Conservation (phyloP, 2,113 vertebrate species). For the Psittacula cyanocephala region DNA sequence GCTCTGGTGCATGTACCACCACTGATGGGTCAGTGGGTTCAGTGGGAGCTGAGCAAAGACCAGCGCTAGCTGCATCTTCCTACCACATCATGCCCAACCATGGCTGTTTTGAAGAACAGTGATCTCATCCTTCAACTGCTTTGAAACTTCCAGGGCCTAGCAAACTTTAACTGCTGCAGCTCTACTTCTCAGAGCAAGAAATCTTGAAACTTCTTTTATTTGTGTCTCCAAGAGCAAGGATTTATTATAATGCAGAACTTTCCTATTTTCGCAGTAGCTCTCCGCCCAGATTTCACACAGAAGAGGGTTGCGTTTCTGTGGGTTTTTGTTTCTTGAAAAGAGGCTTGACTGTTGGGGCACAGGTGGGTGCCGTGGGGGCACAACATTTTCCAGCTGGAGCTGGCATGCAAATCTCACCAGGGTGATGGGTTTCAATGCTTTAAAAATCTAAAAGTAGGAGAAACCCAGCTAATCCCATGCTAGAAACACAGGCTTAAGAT, state of each 20-base stretch:
- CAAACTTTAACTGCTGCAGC: neutral
- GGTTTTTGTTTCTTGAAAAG: constrained; percentile 18
- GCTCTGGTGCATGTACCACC: accelerated
- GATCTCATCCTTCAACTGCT: neutral
- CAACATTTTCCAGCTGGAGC: neutral
- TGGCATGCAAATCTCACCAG: neutral
- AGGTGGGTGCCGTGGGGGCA: constrained; percentile 28
- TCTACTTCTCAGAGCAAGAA: neutral
- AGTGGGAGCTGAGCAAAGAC: neutral
- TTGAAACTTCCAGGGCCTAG: neutral
- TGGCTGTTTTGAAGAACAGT: accelerated
- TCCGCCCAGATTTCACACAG: neutral
- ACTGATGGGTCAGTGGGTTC: neutral
- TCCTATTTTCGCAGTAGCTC: neutral
- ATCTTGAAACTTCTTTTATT: neutral
- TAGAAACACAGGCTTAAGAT: neutral
- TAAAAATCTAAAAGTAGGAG: neutral
- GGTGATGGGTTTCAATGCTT: neutral
- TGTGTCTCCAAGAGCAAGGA: neutral
- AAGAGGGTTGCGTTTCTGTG: neutral
- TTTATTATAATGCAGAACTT: neutral
- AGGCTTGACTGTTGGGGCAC: neutral
- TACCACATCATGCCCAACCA: neutral
- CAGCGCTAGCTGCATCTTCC: neutral
- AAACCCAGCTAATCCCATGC: neutral